Conservation (phyloP, 2,888 invertebrate genomes). For the Cerceris rybyensis region DNA sequence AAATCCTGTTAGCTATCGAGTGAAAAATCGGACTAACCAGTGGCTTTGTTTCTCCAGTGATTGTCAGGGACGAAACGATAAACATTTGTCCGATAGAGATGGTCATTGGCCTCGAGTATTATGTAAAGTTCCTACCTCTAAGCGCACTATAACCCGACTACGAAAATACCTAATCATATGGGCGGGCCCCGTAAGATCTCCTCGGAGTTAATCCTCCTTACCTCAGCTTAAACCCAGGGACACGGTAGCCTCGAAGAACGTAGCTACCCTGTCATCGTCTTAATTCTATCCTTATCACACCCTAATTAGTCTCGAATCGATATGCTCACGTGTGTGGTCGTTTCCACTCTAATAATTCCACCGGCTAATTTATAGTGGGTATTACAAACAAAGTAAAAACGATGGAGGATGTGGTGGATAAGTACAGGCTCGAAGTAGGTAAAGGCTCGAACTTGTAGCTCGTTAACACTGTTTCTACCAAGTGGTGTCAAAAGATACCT, state of each 20-base stretch:
- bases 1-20: neutral
- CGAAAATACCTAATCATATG: slow-evolving; percentile 53
- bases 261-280: slow-evolving; percentile 10
- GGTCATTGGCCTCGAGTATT: slow-evolving; percentile 11
- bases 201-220: slow-evolving; percentile 56
- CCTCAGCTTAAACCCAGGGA: slow-evolving; percentile 33
- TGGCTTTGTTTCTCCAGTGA: too few species aligned
- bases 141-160: slow-evolving; percentile 7
- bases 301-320: slow-evolving; percentile 33
- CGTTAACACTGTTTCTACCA: too few species aligned
- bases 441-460: too few species aligned
- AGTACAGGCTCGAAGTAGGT: neutral
- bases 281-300: slow-evolving; percentile 28
- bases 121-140: slow-evolving; percentile 25
- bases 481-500: too few species aligned
- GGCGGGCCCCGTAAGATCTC: slow-evolving; percentile 44
- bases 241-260: slow-evolving; percentile 27
- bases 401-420: slow-evolving; percentile 4
- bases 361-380: neutral
- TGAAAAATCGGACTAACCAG: neutral
- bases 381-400: neutral
- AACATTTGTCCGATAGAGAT: slow-evolving; percentile 6
- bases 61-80: neutral
- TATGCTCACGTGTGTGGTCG: slow-evolving; percentile 23
- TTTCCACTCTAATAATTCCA: neutral